Evolutionary conservation across 1,140 invertebrate species (phyloP).

Genomic region (Anoplophora glabripennis): DNA sequence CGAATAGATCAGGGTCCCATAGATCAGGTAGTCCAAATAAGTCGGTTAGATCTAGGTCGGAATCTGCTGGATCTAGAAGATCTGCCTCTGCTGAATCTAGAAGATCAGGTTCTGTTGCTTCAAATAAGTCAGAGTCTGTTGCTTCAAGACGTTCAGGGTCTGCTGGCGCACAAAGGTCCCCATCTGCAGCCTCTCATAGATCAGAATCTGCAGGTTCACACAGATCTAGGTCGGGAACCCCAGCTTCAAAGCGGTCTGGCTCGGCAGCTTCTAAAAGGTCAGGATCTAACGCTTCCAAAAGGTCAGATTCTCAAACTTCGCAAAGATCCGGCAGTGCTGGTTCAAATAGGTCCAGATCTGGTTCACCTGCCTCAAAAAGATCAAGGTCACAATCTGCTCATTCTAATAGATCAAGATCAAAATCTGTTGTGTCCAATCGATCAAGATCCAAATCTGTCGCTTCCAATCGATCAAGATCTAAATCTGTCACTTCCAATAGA

Average conservation of each 20-base stretch:
- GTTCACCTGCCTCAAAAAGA: constrained; percentile 18
- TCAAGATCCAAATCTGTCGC: constrained; percentile 31
- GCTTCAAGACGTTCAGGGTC: constrained; percentile 28
- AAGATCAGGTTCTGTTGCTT: constrained; percentile 25
- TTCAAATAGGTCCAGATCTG: constrained; percentile 25
- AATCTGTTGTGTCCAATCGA: constrained; percentile 31
- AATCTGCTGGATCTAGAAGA: constrained; percentile 24
- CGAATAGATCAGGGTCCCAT: constrained; percentile 20
- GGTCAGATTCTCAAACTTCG: constrained; percentile 24
- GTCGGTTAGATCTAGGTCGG: constrained; percentile 26
- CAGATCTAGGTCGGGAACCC: constrained; percentile 29
- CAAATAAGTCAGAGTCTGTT: constrained; percentile 32
- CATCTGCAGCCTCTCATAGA: constrained; percentile 10
- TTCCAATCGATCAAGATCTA: constrained; percentile 30
- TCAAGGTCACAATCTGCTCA: constrained; percentile 21
- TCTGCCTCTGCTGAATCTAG: constrained; percentile 37
- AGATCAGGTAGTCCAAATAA: constrained; percentile 16
- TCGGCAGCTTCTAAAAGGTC: constrained; percentile 41
- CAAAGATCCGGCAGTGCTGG: constrained; percentile 23
- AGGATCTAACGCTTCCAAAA: constrained; percentile 32
- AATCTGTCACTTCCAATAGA: constrained; percentile 37
- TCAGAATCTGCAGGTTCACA: constrained; percentile 46
- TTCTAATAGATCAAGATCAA: constrained; percentile 23
- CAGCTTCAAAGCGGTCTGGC: constrained; percentile 27
- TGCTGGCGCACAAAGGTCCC: constrained; percentile 34